Conservation (phyloP, 2,888 invertebrate species). For the Watsonalla cultraria region DNA sequence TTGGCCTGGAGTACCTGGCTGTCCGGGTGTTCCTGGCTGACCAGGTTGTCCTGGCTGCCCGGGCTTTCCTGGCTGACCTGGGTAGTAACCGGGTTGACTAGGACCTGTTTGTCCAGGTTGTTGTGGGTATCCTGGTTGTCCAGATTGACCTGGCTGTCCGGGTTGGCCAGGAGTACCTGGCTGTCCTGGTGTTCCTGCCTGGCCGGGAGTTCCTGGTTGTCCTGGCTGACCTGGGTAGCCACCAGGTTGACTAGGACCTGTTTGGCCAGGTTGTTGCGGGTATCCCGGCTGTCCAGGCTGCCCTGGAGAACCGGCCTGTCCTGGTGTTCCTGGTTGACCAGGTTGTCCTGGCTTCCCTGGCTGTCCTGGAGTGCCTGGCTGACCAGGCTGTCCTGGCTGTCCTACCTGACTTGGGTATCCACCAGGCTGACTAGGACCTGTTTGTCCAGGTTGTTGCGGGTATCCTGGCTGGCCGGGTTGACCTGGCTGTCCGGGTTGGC, state of each 20-base stretch:
- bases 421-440: conserved; percentile 45
- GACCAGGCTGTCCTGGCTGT: conserved; percentile 6
- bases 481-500: conserved; percentile 16
- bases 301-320: conserved; percentile 22
- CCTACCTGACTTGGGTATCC: conserved; percentile 33
- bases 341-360: conserved; percentile 10
- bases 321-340: conserved; percentile 14
- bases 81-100: background rate
- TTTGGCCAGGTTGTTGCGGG: conserved; percentile 62
- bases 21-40: conserved; percentile 24
- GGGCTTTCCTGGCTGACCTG: conserved; percentile 25
- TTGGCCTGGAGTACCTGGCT: conserved; percentile 19
- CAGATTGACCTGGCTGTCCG: conserved; percentile 31
- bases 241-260: too few relatives aligned
- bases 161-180: too few relatives aligned
- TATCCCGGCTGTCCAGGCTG: conserved; percentile 22
- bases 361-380: conserved; percentile 8
- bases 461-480: conserved; percentile 14
- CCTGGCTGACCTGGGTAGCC: too few relatives aligned
- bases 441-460: conserved; percentile 16
- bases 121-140: conserved; percentile 15
- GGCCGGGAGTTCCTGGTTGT: too few relatives aligned
- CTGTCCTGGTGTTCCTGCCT: conserved; percentile 32
- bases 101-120: conserved; percentile 36
- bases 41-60: conserved; percentile 39